Evolutionary conservation across 2,113 vertebrate genomes (phyloP), one percentile per base, ranked within the genome.

Genomic region (Vimba vimba): DNA sequence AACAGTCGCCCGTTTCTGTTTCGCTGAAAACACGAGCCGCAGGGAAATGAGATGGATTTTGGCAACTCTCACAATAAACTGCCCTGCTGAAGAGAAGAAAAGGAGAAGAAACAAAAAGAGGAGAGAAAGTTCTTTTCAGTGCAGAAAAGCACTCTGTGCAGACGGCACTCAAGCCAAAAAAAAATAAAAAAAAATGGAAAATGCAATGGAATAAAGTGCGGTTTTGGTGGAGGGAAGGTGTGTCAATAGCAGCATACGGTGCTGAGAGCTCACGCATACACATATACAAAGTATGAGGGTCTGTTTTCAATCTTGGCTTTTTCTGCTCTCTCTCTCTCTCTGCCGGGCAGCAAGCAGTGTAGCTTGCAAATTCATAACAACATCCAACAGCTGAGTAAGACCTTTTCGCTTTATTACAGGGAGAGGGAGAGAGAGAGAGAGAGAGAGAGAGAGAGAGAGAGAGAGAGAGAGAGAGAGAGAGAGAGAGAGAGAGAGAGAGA

Each of bases 321-420:
- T 30, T 81, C 75, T 88, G 76, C 59, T 47, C 55, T 71, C 71
- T 47, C 91, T 87, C 88, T 88, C 47, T 64, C 8, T 77, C 52
- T 83, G 36, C 52, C 66, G 17, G 85, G 82, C 86, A 87, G 88
- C 77, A 75, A 74, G 43, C 57, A 39, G 52, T 60, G 85, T 66
- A 17, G 82, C 71, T 82, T 87, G 79, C 66, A 91, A 90, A 88
- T 78, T 89, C 81, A 88, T 87, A 86, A 88, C 89, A 85, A 82
- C 81, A 79, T 85, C 85, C 89, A 90, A 81, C 82, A 90, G 82
- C 90, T 91, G 90, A 91, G 68, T 91, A 91, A 91, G 89, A 89
- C 86, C 83, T 91, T 88, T 91, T 87, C 69, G 87, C 87, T 89
- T 89, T 88, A 88, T 73, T 88, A 83, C 82, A 84, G 50, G 23